Base-by-base conservation (phyloP, 2,888 invertebrate genomes). In the Clivina fossor region DNA sequence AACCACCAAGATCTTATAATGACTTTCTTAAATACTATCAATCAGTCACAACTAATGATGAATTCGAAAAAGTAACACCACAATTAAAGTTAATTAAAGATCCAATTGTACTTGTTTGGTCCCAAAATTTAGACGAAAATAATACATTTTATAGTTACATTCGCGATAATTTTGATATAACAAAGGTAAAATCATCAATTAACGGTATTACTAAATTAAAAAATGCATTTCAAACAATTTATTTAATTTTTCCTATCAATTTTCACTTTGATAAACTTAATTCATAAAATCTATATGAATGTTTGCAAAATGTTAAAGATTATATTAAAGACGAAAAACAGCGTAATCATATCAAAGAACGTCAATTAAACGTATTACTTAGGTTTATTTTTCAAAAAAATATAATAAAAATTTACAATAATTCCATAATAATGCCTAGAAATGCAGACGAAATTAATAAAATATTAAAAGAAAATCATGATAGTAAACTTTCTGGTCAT, bases 31-130 rank as follows among this genome's bases (percentile, higher is more conserved):
- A 48, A 33, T 59, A 24, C 32, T 48, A 58, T 30, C 41, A 58
- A 24, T 32, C n/a, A 20, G 55, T 54, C 19, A 37, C 58, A 40
- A 37, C 41, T 9, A 20, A 49, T n/a, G 37, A 38, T 9, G 18
- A 30, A 8, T 44, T 16, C 26, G 50, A 51, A 37, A 60, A 54
- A 24, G 41, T 40, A 16, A 58, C 43, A 28, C 15, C 7, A n/a
- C 41, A 47, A 1, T 20, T 58, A 28, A 7, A 22, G 24, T 57
- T 54, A 49, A 49, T 61, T 26, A 47, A 46, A 38, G 35, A 56
- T 22, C 49, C 43, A n/a, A 26, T 61, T 11, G 55, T 61, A 4
- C 16, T 59, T 1, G 15, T 58, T 19, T 61, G 59, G 61, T 61
- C 59, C 11, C 48, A 55, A 57, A 58, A 61, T 44, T 26, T 55